Conservation (phyloP, 2,113 vertebrate species). For the Orientallactaga bullata region DNA sequence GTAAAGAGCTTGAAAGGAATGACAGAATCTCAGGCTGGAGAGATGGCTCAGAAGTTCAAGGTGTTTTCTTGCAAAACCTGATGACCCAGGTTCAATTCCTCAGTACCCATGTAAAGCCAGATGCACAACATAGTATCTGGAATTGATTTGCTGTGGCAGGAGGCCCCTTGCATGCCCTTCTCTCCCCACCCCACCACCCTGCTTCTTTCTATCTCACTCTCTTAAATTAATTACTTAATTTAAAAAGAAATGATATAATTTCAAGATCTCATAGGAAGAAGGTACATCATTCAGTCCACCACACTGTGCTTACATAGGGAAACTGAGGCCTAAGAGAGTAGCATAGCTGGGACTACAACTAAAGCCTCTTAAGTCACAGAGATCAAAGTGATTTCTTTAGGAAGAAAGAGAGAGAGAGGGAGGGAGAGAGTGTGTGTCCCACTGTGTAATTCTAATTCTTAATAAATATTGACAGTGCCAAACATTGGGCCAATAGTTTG, state of each 20-base stretch:
- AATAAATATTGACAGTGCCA: constrained; percentile 6
- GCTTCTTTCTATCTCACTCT: no score
- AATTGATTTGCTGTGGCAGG: no score
- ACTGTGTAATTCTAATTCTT: background rate
- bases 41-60: no score
- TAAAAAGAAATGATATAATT: background rate
- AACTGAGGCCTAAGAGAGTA: background rate
- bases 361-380: background rate
- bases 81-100: no score
- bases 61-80: no score
- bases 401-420: no score
- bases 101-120: no score
- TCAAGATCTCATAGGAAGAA: background rate
- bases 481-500: background rate
- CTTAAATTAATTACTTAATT: no score
- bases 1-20: background rate
- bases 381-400: constrained; percentile 4
- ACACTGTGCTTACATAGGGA: background rate
- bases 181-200: no score
- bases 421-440: background rate
- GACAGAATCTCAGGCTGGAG: background rate
- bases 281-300: background rate
- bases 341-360: background rate
- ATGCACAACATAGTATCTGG: no score
- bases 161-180: no score